Base-by-base conservation (phyloP, 2,888 invertebrate species). In the Chymomyza caudatula region DNA sequence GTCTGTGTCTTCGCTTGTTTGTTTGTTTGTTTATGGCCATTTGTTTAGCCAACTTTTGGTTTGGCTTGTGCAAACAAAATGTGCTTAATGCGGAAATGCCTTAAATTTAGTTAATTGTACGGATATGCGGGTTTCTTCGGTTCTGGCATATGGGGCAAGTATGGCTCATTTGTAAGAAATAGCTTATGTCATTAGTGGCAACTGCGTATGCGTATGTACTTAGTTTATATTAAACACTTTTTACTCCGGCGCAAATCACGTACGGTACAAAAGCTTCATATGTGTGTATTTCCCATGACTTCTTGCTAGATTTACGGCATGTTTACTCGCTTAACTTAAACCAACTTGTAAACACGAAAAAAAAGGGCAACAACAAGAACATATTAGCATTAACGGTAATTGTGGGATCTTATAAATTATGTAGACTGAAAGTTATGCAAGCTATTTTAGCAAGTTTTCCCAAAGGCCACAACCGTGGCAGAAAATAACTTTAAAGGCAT, bases 371-470 rank as follows among this genome's bases (percentile, higher is more conserved):
- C 1, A 29, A 11, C 11, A 37, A 37, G 11, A 37, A 37, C 29
- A 37, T 37, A 37, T 37, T 37, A 37, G 29, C 29, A 37, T 37
- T 37, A 53, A 23, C 53, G 29, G 53, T 71, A 79, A 84, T 71
- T 78, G 80, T 83, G 85, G 68, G 69, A 76, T 66, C 76, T 55
- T 44, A 58, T 61, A 56, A 67, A 56, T 65, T 55, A 63, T 64
- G 83, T 75, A 70, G 73, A 69, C 65, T 63, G 56, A 71, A 82
- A 71, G 53, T 71, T 69, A 80, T 67, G 71, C 64, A 2, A 47
- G 15, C 2, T 51, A 20, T 51, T 17, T 51, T n/a, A n/a, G 25
- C 25, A 20, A 11, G 47, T 58, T 70, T 81, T 79, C 74, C 70
- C 73, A 74, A 78, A 63, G 67, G 55, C 64, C 66, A n/a, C n/a